Evolutionary conservation across 2,113 vertebrate genomes (phyloP).

Genomic region (Myrmecophaga tridactyla): DNA sequence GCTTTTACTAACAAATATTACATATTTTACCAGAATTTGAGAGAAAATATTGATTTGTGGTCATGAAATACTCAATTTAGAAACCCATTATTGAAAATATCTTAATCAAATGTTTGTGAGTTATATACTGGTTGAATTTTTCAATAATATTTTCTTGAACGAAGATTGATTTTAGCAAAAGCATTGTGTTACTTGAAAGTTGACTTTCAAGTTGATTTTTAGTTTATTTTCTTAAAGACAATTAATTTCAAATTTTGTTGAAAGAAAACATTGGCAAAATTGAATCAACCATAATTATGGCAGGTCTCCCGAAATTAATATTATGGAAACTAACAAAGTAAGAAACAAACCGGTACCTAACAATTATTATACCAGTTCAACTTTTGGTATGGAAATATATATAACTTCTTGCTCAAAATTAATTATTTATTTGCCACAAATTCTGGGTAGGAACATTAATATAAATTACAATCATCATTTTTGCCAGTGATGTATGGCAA

Average conservation of each 20-base stretch:
- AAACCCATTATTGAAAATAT: background rate
- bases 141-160: background rate
- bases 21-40: background rate
- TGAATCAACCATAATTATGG: background rate
- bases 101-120: constrained; percentile 17
- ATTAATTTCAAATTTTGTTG: background rate
- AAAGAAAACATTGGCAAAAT: constrained; percentile 27
- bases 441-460: constrained; percentile 7
- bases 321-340: background rate
- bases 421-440: background rate
- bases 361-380: background rate
- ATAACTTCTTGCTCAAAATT: background rate
- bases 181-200: background rate
- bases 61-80: constrained; percentile 7
- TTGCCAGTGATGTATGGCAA: background rate
- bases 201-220: background rate
- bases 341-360: background rate
- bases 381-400: background rate
- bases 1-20: background rate
- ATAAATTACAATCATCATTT: background rate
- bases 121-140: constrained; percentile 11
- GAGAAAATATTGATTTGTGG: background rate
- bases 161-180: constrained; percentile 29
- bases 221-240: constrained; percentile 23
- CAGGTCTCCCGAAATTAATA: constrained; percentile 24